phyloP scores from a whole-genome alignment of 2,888 invertebrate genomes.

The Cosmia trapezina region DNA sequence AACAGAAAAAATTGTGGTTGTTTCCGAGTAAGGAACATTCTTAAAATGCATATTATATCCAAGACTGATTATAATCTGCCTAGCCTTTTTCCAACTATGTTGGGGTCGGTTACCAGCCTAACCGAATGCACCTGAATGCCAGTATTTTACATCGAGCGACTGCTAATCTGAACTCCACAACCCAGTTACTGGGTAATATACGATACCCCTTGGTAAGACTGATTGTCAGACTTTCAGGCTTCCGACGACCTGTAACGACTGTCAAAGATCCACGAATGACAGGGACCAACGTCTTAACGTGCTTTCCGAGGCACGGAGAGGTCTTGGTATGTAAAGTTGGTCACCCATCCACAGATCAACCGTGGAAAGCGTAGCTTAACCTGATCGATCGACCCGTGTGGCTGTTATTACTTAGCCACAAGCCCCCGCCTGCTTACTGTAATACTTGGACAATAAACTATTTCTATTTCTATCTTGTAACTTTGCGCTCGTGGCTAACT shows the following conservation, averaged over 20 bases:
- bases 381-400: neutral
- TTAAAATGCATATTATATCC: too few species aligned
- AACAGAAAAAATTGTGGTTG: too few species aligned
- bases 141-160: too few species aligned
- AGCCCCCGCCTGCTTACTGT: neutral
- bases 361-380: neutral
- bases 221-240: too few species aligned
- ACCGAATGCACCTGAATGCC: too few species aligned
- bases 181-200: too few species aligned
- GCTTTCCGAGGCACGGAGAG: neutral
- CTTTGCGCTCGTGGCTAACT: conserved; percentile 19
- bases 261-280: neutral
- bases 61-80: too few species aligned
- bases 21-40: too few species aligned
- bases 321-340: neutral
- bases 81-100: too few species aligned
- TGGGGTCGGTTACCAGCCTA: too few species aligned
- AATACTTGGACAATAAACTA: neutral
- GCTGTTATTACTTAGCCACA: neutral
- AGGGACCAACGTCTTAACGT: neutral
- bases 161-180: too few species aligned
- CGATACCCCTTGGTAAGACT: too few species aligned
- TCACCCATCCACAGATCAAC: neutral
- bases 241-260: neutral
- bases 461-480: conserved; percentile 21